Evolutionary conservation across 2,113 vertebrate genomes (phyloP), one percentile per base, ranked within the genome.

Genomic region (Ptilonorhynchus violaceus): DNA sequence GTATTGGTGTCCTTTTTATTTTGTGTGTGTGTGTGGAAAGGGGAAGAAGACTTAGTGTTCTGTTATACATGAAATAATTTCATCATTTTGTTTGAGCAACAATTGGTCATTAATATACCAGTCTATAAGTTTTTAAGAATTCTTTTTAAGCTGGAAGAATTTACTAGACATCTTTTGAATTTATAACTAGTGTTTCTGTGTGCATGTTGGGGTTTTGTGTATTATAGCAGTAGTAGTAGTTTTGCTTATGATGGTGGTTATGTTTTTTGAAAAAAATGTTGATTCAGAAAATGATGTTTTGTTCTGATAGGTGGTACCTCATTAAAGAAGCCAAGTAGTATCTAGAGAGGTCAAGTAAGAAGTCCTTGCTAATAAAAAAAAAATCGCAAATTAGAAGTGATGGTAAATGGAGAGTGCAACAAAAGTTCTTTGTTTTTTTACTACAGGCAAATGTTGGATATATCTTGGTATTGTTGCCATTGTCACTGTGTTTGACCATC

Each of bases 351-450:
- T 7, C 15, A 20, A 9, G 13, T 66, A 55, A 64, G 24, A 64
- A 59, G 17, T 79, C 25, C 25, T 49, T 63, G 55, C 3, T 3
- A 64, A 75, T 33, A 7, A 22, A 55, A 30, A 35, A 16, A 31
- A 8, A 55, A 20, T 5, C 1, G 1, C 25, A 19, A 2, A 33
- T 77, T 72, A 42, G 46, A 78, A 63, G 42, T 75, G 8, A 18
- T 3, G 8, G 39, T 68, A 85, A 78, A 72, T 14, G 11, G 33
- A 63, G 42, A 86, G 12, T 0, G 0, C 19, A 22, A 6, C 24
- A 64, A 42, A 78, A 23, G 13, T 68, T 31, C 6, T 5, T 49
- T 69, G 1, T 1, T 62, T 81, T 81, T 72, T 91, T 70, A 60
- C 6, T 2, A 4, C 13, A 21, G 12, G 27, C 8, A 47, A 23